A percentile compares a stretch with the other conserved stretches of the same genome.
These are phyloP conservation scores for Sanderia malayensis DNA, from an alignment of 30 jellyfish, hydroid and myxozoan species.

Conservation along the genomic window DNA sequence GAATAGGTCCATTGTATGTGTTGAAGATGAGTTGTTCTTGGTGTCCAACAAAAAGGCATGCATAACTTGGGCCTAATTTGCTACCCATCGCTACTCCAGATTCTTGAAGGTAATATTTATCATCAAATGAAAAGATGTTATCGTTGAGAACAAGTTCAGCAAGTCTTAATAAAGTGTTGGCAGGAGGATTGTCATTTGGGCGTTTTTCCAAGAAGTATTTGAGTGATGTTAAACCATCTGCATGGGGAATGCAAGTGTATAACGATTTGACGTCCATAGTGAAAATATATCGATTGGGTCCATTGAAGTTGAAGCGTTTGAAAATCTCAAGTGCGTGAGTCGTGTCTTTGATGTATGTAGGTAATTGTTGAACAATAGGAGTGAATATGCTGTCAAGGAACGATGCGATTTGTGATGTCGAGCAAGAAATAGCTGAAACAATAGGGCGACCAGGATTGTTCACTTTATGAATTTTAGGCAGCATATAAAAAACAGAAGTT, in stretches of 20 bases:
- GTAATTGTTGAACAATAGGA: not conserved
- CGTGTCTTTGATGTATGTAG: not conserved
- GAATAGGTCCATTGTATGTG: too few relatives aligned
- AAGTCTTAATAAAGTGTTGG: not conserved
- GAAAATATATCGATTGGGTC: not conserved
- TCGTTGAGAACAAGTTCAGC: not conserved
- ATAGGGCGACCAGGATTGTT: too few relatives aligned
- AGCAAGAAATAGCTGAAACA: slow-evolving; percentile 23
- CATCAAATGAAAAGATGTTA: not conserved
- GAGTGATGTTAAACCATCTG: slow-evolving; percentile 3
- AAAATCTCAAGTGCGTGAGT: not conserved
- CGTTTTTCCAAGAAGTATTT: slow-evolving; percentile 2
- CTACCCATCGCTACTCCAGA: not conserved
- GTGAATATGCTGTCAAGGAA: not conserved
- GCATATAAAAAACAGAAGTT: slow-evolving; percentile 6
- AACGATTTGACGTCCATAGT: slow-evolving; percentile 8
- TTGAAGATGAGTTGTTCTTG: too few relatives aligned
- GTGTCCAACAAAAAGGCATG: not conserved
- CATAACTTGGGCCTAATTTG: not conserved
- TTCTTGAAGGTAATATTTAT: not conserved
- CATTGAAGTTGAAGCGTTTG: not conserved
- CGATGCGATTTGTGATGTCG: slow-evolving; percentile 16
- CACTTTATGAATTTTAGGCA: too few relatives aligned
- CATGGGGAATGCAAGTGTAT: too few relatives aligned
- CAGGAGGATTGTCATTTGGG: not conserved